Conservation (phyloP, 2,888 invertebrate genomes). For the Leptinotarsa tumamoca region DNA sequence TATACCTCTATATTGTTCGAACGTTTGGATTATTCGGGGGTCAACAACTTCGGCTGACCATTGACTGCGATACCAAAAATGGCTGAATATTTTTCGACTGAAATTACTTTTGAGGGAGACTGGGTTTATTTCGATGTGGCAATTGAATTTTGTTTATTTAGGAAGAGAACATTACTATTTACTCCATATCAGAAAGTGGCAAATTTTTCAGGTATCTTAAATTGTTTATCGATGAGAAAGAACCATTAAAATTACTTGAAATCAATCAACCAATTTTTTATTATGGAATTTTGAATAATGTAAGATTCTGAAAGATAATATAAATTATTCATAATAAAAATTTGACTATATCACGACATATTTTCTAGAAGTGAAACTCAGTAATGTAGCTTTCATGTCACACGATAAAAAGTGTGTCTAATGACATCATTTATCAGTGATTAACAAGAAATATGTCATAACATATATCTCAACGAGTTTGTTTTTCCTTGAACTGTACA, state of each 20-base stretch:
- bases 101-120: background rate
- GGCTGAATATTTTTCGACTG: constrained; percentile 1
- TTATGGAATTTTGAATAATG: too few relatives aligned
- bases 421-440: background rate
- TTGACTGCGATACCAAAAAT: constrained; percentile 22
- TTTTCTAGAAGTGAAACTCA: too few relatives aligned
- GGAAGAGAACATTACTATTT: too few relatives aligned
- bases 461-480: background rate
- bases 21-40: constrained; percentile 31
- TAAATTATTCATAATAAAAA: too few relatives aligned
- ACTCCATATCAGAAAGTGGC: too few relatives aligned
- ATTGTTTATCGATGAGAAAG: too few relatives aligned
- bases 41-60: constrained; percentile 46
- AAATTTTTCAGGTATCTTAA: too few relatives aligned
- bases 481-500: background rate
- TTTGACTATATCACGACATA: too few relatives aligned
- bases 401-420: background rate
- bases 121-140: background rate
- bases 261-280: too few relatives aligned
- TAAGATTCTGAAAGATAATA: too few relatives aligned
- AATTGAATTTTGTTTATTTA: background rate
- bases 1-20: constrained; percentile 31
- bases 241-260: too few relatives aligned
- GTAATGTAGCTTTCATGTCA: background rate
- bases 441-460: background rate